Conservation (phyloP, 1,140 invertebrate species). For the Drosophila suzukii region DNA sequence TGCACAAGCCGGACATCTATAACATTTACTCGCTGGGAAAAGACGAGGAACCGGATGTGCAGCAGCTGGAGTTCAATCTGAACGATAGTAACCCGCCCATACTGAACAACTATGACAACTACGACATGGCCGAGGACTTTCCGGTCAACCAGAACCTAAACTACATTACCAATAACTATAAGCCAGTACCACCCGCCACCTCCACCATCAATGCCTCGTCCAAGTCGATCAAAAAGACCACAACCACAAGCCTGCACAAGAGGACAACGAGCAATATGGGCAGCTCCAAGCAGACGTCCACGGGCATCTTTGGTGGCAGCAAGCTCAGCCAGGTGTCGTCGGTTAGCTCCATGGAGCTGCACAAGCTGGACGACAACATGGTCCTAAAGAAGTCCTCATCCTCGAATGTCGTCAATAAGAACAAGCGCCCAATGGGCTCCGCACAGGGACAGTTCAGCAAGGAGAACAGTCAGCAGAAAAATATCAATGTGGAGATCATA, state of each 20-base stretch:
- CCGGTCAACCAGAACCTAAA: slow-evolving; percentile 80
- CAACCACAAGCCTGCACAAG: slow-evolving; percentile 62
- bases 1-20: slow-evolving; percentile 67
- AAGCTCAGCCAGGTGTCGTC: slow-evolving; percentile 77
- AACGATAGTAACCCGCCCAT: slow-evolving; percentile 81
- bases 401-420: slow-evolving; percentile 72
- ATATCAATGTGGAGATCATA: slow-evolving; percentile 80
- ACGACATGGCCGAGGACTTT: slow-evolving; percentile 82
- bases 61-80: slow-evolving; percentile 66
- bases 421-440: slow-evolving; percentile 61
- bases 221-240: slow-evolving; percentile 66
- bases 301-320: slow-evolving; percentile 56
- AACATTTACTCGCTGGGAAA: slow-evolving; percentile 61
- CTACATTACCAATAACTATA: slow-evolving; percentile 51
- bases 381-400: slow-evolving; percentile 76
- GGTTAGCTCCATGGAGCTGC: slow-evolving; percentile 81
- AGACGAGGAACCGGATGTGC: slow-evolving; percentile 34
- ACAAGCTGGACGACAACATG: slow-evolving; percentile 83
- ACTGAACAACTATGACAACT: slow-evolving; percentile 78
- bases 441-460: slow-evolving; percentile 71
- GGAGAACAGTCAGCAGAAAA: slow-evolving; percentile 75
- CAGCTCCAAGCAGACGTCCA: slow-evolving; percentile 62
- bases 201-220: slow-evolving; percentile 71
- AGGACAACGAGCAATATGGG: slow-evolving; percentile 49
- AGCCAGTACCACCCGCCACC: slow-evolving; percentile 43